Base-by-base conservation (phyloP, 2,888 invertebrate species). In the Heliothis peltigera region DNA sequence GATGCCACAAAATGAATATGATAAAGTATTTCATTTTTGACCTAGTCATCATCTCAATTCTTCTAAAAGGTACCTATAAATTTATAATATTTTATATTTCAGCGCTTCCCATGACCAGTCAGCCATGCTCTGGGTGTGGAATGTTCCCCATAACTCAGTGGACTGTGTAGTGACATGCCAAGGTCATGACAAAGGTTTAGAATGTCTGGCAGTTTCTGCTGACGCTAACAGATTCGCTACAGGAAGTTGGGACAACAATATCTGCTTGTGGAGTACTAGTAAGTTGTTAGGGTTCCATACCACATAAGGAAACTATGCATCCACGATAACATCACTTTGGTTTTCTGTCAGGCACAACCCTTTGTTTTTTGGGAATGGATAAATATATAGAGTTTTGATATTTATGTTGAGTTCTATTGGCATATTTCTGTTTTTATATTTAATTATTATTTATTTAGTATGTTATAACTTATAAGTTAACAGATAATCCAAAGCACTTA, bases 101-200 rank as follows among this genome's bases (percentile, higher is more conserved):
- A 97, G 97, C 92, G 98, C 97, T 7, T 98, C 99, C 8, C 98
- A 98, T 91, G 99, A 99, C 91, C 98, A 99, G 89, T 98, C 98
- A 1, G 97, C 97, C 0, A 97, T 98, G 95, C 91, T 99, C 54
- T 99, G 99, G 99, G 96, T 97, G 75, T 98, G 98, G 98, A 96
- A 97, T 87, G 96, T 97, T 22, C 90, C 93, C 0, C 94, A 95
- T 6, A 97, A 98, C 89, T 96, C 97, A 0, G 97, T 98, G 8
- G 97, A 97, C 77, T 98, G 35, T 86, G 95, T 97, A 28, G 97
- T 97, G 67, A 96, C 97, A 4, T 98, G 98, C 82, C 96, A 97
- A 72, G 99, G 99, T 0, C 99, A 99, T 88, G 98, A 98, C 75
- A 96, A 98, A 80, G 98, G 98, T 61, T 96, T 99, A 0, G 99